These are phyloP conservation scores for Alethe castanea DNA, from an alignment of 2,113 vertebrate species.

Conservation along the genomic window DNA sequence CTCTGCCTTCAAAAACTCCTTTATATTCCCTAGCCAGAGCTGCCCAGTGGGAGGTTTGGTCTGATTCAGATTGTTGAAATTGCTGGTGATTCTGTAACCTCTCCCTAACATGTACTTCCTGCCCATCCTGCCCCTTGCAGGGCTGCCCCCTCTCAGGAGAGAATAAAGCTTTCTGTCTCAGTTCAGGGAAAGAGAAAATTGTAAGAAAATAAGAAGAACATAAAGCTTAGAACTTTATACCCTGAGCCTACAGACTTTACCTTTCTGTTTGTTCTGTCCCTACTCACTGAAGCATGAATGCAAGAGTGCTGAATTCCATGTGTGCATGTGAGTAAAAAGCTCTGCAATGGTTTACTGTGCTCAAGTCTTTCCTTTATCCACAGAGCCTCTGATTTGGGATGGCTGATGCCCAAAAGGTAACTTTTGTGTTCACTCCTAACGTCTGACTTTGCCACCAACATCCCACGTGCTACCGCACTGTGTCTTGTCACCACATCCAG, in stretches of 20 bases:
- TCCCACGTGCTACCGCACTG: accelerated
- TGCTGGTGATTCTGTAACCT: neutral
- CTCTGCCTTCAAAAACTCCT: neutral
- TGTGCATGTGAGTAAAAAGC: neutral
- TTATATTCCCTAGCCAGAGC: neutral
- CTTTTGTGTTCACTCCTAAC: neutral
- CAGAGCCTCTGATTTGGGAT: neutral
- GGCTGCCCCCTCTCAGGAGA: neutral
- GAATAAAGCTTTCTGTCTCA: neutral
- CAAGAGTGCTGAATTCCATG: neutral
- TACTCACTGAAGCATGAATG: neutral
- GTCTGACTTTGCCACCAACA: accelerated
- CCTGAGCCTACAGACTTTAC: neutral
- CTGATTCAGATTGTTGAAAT: neutral
- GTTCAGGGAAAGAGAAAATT: neutral
- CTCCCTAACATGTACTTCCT: neutral
- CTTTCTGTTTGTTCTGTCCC: neutral
- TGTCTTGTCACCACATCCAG: accelerated
- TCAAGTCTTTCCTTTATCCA: neutral
- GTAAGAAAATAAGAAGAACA: neutral
- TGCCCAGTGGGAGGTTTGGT: neutral
- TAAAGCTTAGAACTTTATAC: neutral
- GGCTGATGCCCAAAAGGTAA: neutral
- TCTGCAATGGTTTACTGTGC: neutral
- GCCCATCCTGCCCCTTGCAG: neutral